Evolutionary conservation across 2,797 vertebrate species (phyloP), one percentile per base, ranked within the genome.

Genomic region (Hemibagrus guttatus): DNA sequence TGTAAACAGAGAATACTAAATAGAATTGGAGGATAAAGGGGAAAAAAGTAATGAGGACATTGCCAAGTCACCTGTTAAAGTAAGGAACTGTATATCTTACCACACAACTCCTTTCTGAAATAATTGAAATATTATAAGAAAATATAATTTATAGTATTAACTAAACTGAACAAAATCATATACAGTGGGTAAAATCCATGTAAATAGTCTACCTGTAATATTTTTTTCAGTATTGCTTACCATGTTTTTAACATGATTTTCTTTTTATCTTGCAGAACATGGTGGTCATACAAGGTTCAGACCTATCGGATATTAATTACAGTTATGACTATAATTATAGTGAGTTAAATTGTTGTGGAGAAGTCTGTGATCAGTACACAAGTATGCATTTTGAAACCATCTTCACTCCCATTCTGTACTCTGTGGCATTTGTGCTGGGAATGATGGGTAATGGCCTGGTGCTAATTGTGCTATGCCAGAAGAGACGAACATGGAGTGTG

Each of bases 401-500:
- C 81, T 96, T 96, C 89, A 93, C 96, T 74, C 96, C 97, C 0
- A 3, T 91, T 0, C 76, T 97, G 81, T 96, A 95, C 83, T 84
- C 91, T 2, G 0, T 95, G 71, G 92, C 93, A 0, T 95, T 97
- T 58, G 12, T 94, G 7, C 87, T 96, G 56, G 96, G 96, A 26
- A 74, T 96, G 17, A 88, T 94, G 69, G 95, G 96, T 28, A 95
- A 96, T 0, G 88, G 91, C 0, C 87, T 94, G 0, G 93, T 95
- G 68, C 90, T 93, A 0, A 83, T 78, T 0, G 94, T 97, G 81
- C 91, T 97, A 88, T 84, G 93, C 87, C 90, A 84, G 46, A 93
- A 93, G 85, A 92, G 88, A 52, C 93, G 31, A 0, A 76, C 64
- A 54, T 95, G 96, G 92, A 89, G 88, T 11, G 95, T 96, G 58